Base-by-base conservation (phyloP, 2,113 vertebrate species). In the Oreochromis spilurus region DNA sequence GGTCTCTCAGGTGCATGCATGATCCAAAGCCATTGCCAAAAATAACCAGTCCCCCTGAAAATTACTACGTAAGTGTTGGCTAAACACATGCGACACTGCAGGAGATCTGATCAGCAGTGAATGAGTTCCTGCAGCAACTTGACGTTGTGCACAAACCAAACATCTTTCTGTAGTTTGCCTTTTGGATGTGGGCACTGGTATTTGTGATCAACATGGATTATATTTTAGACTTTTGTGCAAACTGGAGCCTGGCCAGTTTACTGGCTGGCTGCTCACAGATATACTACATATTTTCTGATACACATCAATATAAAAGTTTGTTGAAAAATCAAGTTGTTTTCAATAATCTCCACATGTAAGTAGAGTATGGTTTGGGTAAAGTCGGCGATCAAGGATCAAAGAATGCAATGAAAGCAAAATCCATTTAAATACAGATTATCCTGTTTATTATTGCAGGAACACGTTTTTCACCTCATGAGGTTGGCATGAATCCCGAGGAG, bases 391-490 rank as follows among this genome's bases (percentile, higher is more conserved):
- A 53, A 85, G 11, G 10, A 52, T 77, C 1, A 77, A n/a, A 77
- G 26, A 14, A 81, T 67, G 52, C 7, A 82, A 58, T 77, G 40
- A 52, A 78, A 24, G 84, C 83, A 65, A 82, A 81, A 54, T 1
- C 58, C 43, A 57, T 6, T 45, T 48, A 21, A 82, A 84, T 77
- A 72, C 60, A 43, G 43, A 89, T 60, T 75, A 80, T 12, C n/a
- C 13, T 21, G 21, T 17, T 81, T 72, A 83, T 81, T 54, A 84
- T 43, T 45, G 14, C 55, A 62, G 34, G 36, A 79, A 75, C 24
- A 54, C 36, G 50, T 26, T 62, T 67, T 67, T 86, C 57, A 77
- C 29, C 67, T 86, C 29, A 5, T 80, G 52, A 87, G 21, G 53
- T 54, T 38, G 31, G 5, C 50, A 55, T 72, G 52, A 83, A 79